Percentiles rank a stretch among this genome's conserved stretches.
These are phyloP conservation scores for Furcifer pardalis DNA, from an alignment of 2,797 vertebrate genomes.

Conservation along the genomic window DNA sequence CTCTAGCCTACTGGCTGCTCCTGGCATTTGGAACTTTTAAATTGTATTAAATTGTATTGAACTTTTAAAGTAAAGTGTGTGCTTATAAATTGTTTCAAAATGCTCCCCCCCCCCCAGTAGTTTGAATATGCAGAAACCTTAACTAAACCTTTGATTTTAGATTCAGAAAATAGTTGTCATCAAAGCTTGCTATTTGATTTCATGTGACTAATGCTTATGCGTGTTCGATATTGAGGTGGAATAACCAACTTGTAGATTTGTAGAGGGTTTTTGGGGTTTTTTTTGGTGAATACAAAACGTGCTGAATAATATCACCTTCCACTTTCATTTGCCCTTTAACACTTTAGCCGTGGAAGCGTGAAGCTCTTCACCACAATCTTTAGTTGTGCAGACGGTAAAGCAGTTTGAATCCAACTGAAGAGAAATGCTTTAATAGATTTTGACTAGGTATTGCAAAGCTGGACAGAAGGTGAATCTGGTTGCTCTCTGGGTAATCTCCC, in stretches of 20 bases:
- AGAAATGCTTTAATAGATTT: not conserved
- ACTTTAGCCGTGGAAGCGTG: not conserved
- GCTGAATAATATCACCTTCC: fast-evolving
- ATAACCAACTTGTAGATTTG: fast-evolving
- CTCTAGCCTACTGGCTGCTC: too few relatives aligned
- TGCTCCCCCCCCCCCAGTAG: too few relatives aligned
- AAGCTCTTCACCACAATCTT: not conserved
- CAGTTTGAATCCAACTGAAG: not conserved
- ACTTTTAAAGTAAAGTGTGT: too few relatives aligned
- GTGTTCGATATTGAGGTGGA: not conserved
- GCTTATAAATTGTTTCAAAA: too few relatives aligned
- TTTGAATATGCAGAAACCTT: not conserved
- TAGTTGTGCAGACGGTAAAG: not conserved
- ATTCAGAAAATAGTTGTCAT: not conserved
- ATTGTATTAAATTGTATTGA: too few relatives aligned
- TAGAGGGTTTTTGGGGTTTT: fast-evolving
- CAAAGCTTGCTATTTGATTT: not conserved
- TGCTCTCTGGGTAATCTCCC: not conserved
- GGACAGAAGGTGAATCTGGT: not conserved
- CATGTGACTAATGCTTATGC: not conserved
- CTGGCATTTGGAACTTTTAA: too few relatives aligned
- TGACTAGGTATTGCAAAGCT: fast-evolving
- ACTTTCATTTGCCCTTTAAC: not conserved
- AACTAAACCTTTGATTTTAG: not conserved
- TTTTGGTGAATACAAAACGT: not conserved